phyloP scores from a whole-genome alignment of 1,140 invertebrate species.

The Musca domestica region DNA sequence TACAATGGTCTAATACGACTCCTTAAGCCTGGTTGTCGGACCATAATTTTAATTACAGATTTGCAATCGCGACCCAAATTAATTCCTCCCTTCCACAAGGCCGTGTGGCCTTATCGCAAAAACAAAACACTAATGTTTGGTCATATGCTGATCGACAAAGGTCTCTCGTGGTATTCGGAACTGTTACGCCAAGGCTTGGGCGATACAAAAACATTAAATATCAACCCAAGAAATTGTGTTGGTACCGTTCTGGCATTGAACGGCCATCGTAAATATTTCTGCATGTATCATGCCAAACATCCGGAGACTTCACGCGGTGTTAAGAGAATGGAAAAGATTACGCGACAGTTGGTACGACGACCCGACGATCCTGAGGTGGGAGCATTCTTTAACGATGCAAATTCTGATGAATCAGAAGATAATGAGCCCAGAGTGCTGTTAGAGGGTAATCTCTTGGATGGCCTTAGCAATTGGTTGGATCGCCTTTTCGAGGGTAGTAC shows the following conservation, averaged over 20 bases:
- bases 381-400: conserved; percentile 74
- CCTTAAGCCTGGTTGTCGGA: conserved; percentile 92
- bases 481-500: conserved; percentile 93
- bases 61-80: conserved; percentile 81
- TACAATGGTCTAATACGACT: conserved; percentile 92
- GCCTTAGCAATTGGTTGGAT: conserved; percentile 94
- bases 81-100: conserved; percentile 86
- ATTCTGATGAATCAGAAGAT: conserved; percentile 72
- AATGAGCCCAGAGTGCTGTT: conserved; percentile 47
- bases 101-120: conserved; percentile 94
- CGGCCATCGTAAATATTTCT: conserved; percentile 95
- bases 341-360: conserved; percentile 60
- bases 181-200: conserved; percentile 81
- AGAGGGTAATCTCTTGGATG: conserved; percentile 82
- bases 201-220: conserved; percentile 77
- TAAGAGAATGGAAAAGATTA: conserved; percentile 66
- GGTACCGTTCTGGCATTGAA: conserved; percentile 96
- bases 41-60: conserved; percentile 87
- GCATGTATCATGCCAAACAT: conserved; percentile 96
- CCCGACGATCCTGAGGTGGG: conserved; percentile 69
- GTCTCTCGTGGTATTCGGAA: conserved; percentile 88
- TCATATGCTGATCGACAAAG: conserved; percentile 87
- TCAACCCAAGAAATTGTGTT: conserved; percentile 95
- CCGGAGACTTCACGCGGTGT: conserved; percentile 58
- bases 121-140: conserved; percentile 93